Percentiles rank a stretch among this genome's conserved stretches.
Conservation (phyloP, 2,888 invertebrate genomes). For the Mimachlamys varia region DNA sequence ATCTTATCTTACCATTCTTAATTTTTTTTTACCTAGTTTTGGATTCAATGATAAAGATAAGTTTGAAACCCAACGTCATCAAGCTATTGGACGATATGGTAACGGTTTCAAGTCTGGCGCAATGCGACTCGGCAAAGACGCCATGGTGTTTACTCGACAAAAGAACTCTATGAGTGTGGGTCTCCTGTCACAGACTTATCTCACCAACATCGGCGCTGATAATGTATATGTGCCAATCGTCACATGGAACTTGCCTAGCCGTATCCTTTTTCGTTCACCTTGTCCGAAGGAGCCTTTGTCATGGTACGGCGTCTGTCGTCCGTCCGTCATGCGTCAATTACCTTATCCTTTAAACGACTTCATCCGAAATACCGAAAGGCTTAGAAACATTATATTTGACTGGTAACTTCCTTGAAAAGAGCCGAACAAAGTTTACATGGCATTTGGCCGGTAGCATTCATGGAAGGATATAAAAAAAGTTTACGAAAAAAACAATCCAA, state of each 20-base stretch:
- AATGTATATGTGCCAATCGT: slow-evolving; percentile 78
- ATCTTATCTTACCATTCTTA: background rate
- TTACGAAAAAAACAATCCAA: no score
- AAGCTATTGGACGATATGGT: slow-evolving; percentile 79
- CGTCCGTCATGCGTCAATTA: no score
- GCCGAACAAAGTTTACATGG: no score
- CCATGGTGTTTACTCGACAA: slow-evolving; percentile 77
- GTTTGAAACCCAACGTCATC: slow-evolving; percentile 63
- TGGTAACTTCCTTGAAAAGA: no score
- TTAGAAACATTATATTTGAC: no score
- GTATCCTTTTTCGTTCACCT: slow-evolving; percentile 78
- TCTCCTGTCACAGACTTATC: slow-evolving; percentile 78
- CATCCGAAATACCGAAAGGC: no score
- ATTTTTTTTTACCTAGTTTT: slow-evolving; percentile 68
- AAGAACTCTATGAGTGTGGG: slow-evolving; percentile 71
- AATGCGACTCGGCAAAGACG: slow-evolving; percentile 79
- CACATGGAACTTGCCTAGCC: slow-evolving; percentile 68
- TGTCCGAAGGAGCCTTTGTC: no score
- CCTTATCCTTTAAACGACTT: no score
- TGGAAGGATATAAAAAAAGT: no score
- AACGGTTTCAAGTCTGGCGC: slow-evolving; percentile 80
- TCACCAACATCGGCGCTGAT: slow-evolving; percentile 70
- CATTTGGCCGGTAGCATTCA: no score
- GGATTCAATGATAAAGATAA: slow-evolving; percentile 78
- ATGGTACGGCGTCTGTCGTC: no score